A percentile compares a stretch with the other conserved stretches of the same genome.
phyloP scores from a whole-genome alignment of 2,797 vertebrate species.

The Odontamblyopus rebecca region DNA sequence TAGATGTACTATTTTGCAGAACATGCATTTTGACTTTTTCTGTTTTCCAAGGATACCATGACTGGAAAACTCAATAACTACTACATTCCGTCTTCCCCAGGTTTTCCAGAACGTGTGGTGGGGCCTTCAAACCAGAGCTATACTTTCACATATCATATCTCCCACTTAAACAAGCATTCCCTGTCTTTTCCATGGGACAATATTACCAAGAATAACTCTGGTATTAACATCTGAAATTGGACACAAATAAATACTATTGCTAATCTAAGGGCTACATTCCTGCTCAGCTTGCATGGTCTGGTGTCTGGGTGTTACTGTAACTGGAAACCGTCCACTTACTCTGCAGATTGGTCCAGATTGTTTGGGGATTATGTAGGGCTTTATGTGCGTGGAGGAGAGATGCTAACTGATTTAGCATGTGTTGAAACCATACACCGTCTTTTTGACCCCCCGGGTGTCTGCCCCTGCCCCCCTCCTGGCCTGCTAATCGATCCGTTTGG shows the following conservation, averaged over 20 bases:
- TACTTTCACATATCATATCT: constrained; percentile 14
- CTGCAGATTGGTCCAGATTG: constrained; percentile 76
- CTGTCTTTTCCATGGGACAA: constrained; percentile 11
- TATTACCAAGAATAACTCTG: constrained; percentile 24
- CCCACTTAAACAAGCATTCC: constrained; percentile 5
- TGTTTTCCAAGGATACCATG: background rate
- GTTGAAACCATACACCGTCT: constrained; percentile 80
- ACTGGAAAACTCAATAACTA: constrained; percentile 8
- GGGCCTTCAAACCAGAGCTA: background rate
- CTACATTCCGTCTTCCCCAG: background rate
- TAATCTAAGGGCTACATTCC: constrained; percentile 40
- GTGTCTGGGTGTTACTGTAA: constrained; percentile 68
- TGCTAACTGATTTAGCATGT: constrained; percentile 84
- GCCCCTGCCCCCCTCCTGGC: constrained; percentile 65
- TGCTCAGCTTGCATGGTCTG: constrained; percentile 30
- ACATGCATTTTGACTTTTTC: background rate
- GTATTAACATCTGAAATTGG: constrained; percentile 36
- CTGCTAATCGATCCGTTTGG: constrained; percentile 86
- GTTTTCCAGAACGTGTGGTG: constrained; percentile 12
- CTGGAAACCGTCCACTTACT: constrained; percentile 71
- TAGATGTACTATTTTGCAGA: background rate
- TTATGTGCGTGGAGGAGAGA: constrained; percentile 59
- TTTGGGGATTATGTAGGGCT: constrained; percentile 74
- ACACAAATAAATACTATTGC: constrained; percentile 55
- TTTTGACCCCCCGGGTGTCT: constrained; percentile 79